These are phyloP conservation scores for Willisornis vidua DNA, from an alignment of 2,113 vertebrate genomes.

Conservation along the genomic window DNA sequence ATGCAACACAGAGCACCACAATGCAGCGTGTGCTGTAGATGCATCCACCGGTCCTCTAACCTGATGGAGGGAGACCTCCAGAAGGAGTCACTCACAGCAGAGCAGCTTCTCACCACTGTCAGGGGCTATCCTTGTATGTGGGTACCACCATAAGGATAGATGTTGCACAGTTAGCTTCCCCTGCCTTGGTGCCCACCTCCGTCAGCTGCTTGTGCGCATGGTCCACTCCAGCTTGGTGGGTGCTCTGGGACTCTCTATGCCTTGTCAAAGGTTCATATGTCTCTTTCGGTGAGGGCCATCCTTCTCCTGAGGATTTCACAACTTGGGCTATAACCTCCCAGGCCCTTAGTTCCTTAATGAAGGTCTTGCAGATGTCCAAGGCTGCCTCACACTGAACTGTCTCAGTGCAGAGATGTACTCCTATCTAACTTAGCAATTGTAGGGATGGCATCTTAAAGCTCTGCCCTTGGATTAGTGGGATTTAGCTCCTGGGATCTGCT, in stretches of 20 bases:
- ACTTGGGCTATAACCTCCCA: not conserved
- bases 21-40: not conserved
- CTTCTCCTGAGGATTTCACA: not conserved
- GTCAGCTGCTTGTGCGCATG: not conserved
- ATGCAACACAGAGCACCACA: accelerated
- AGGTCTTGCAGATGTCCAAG: not conserved
- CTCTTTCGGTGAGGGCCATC: not conserved
- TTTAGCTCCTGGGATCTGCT: not conserved
- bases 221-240: not conserved
- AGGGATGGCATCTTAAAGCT: not conserved
- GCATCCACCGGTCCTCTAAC: not conserved
- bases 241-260: not conserved
- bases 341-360: not conserved
- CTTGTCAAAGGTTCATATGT: not conserved
- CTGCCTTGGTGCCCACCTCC: not conserved
- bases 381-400: not conserved
- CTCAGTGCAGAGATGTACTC: not conserved
- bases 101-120: not conserved
- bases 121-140: not conserved
- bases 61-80: not conserved
- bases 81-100: not conserved
- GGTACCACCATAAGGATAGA: not conserved
- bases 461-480: constrained; percentile 47
- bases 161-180: not conserved
- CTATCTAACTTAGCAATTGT: not conserved